Conservation (phyloP, 1,140 invertebrate genomes). For the Parasteatoda tepidariorum region DNA sequence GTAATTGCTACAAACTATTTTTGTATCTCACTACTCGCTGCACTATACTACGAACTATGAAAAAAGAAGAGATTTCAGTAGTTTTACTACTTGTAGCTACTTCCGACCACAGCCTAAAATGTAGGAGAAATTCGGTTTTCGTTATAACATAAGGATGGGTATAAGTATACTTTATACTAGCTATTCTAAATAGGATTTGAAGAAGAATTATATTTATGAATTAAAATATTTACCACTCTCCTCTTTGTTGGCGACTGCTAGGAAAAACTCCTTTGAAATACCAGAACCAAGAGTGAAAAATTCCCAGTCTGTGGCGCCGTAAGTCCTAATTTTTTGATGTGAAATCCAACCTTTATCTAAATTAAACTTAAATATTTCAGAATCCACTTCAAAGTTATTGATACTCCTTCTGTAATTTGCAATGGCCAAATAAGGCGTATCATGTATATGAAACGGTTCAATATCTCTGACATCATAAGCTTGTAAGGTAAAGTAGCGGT, state of each 20-base stretch:
- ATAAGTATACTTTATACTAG: no score
- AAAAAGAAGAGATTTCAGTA: no score
- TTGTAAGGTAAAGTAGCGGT: conserved; percentile 68
- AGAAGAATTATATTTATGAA: no score
- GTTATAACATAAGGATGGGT: no score
- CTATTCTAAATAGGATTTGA: no score
- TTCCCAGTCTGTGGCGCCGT: conserved; percentile 66
- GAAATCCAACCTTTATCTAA: conserved; percentile 66
- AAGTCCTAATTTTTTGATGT: conserved; percentile 70
- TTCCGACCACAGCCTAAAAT: not conserved
- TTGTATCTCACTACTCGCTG: no score
- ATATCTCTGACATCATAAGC: conserved; percentile 68
- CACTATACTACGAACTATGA: no score
- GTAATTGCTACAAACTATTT: no score
- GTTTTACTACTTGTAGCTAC: no score
- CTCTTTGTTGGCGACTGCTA: conserved; percentile 65
- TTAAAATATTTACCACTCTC: conserved; percentile 56
- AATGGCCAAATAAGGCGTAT: conserved; percentile 67
- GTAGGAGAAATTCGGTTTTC: not conserved
- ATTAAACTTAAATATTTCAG: conserved; percentile 70
- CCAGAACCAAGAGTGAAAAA: conserved; percentile 63
- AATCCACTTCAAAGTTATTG: conserved; percentile 68
- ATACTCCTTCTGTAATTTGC: conserved; percentile 69
- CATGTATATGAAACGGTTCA: conserved; percentile 67
- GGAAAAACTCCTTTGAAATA: conserved; percentile 63